These are phyloP conservation scores for Lagodon rhomboides DNA, from an alignment of 2,797 vertebrate genomes.

Conservation along the genomic window DNA sequence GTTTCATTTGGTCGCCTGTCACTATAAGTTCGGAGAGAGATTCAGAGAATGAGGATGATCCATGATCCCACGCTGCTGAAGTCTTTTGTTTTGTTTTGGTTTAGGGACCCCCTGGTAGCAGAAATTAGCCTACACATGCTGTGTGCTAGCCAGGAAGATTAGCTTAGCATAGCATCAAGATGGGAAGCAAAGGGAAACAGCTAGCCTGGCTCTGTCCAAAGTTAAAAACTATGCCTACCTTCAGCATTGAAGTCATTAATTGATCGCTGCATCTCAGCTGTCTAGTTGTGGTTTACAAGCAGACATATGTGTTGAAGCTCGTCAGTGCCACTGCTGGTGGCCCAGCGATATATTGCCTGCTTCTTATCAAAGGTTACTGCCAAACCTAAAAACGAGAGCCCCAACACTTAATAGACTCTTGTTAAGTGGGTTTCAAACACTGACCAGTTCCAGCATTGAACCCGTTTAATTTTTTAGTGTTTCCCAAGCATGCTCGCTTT, in stretches of 20 bases:
- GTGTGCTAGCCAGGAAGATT: background rate
- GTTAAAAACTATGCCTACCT: background rate
- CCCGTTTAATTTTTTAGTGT: no score
- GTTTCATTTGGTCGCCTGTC: no score
- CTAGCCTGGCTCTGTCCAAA: background rate
- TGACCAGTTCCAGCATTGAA: no score
- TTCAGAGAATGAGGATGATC: no score
- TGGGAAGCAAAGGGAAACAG: background rate
- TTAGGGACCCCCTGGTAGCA: no score
- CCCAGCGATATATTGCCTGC: background rate
- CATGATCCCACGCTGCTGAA: no score
- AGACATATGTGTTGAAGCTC: background rate
- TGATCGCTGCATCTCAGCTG: background rate
- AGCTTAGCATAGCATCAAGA: background rate
- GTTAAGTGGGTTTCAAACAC: no score
- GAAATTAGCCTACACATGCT: no score
- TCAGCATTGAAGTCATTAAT: background rate
- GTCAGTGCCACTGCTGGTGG: background rate
- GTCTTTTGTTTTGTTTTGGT: no score
- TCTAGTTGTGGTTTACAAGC: background rate
- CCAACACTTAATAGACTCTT: no score
- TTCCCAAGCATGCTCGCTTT: no score
- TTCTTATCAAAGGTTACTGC: background rate
- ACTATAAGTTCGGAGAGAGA: no score
- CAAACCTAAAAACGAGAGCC: background rate